Percentiles rank a stretch among this genome's conserved stretches.
Evolutionary conservation across 2,113 vertebrate genomes (phyloP).

Genomic region (Corythaixoides concolor): DNA sequence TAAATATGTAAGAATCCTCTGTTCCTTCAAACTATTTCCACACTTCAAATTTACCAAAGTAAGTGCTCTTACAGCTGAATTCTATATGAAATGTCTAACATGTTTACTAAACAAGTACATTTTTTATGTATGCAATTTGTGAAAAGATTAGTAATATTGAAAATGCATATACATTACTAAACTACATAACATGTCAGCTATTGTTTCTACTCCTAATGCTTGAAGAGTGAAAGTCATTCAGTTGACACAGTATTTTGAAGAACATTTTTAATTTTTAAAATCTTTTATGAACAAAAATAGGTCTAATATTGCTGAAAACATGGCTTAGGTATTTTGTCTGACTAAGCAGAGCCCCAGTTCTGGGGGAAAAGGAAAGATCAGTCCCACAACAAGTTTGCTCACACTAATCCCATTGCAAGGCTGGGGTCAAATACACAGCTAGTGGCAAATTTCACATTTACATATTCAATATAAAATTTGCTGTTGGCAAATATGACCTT

Average conservation of each 20-base stretch:
- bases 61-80: not conserved
- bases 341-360: not conserved
- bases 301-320: not conserved
- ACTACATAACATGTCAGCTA: not conserved
- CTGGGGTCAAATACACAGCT: conserved; percentile 4
- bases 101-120: not conserved
- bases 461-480: conserved; percentile 48
- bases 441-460: conserved; percentile 61
- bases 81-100: not conserved
- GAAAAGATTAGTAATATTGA: not conserved
- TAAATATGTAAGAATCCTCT: not conserved
- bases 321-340: not conserved
- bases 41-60: not conserved
- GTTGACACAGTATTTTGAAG: not conserved
- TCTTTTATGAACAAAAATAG: not conserved
- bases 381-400: not conserved
- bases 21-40: not conserved
- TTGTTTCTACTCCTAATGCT: not conserved
- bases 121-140: not conserved
- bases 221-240: not conserved
- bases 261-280: not conserved
- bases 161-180: not conserved
- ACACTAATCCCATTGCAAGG: not conserved
- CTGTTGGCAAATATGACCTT: conserved; percentile 53
- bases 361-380: not conserved